Conservation (phyloP, 2,888 invertebrate species). For the Meiosimyza platycephala region DNA sequence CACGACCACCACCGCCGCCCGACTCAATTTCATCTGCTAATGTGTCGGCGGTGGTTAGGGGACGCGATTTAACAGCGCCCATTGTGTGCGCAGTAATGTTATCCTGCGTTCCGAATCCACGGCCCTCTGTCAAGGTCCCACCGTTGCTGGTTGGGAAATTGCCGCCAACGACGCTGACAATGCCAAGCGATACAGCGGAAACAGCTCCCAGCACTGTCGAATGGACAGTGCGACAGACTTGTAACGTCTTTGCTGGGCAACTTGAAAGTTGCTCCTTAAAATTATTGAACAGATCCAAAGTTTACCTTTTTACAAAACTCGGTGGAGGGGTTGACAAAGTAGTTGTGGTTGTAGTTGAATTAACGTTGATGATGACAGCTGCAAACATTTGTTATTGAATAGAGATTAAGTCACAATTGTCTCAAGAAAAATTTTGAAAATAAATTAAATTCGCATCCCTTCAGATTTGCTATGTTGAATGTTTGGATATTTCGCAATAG, state of each 20-base stretch:
- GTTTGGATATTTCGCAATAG: no score
- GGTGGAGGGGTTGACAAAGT: background rate
- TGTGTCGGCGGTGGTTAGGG: conserved; percentile 57
- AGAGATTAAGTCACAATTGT: no score
- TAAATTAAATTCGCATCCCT: no score
- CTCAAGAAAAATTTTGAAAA: no score
- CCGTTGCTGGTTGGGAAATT: conserved; percentile 52
- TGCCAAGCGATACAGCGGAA: conserved; percentile 18
- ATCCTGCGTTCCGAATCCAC: conserved; percentile 34
- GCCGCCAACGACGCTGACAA: conserved; percentile 46
- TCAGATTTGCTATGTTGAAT: no score
- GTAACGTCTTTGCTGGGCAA: conserved; percentile 65
- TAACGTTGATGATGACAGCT: conserved; percentile 3
- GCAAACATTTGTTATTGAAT: conserved; percentile 26
- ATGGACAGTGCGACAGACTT: conserved; percentile 61
- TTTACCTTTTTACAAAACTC: conserved; percentile 40
- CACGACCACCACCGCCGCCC: conserved; percentile 44
- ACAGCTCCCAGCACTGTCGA: conserved; percentile 59
- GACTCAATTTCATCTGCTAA: conserved; percentile 55
- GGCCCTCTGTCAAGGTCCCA: conserved; percentile 41
- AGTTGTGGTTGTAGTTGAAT: background rate
- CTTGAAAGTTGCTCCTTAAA: conserved; percentile 67
- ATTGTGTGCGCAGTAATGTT: conserved; percentile 49
- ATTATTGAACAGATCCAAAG: conserved; percentile 66
- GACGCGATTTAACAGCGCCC: conserved; percentile 65